Base-by-base conservation (phyloP, 2,888 invertebrate species). In the Thalpophila matura region DNA sequence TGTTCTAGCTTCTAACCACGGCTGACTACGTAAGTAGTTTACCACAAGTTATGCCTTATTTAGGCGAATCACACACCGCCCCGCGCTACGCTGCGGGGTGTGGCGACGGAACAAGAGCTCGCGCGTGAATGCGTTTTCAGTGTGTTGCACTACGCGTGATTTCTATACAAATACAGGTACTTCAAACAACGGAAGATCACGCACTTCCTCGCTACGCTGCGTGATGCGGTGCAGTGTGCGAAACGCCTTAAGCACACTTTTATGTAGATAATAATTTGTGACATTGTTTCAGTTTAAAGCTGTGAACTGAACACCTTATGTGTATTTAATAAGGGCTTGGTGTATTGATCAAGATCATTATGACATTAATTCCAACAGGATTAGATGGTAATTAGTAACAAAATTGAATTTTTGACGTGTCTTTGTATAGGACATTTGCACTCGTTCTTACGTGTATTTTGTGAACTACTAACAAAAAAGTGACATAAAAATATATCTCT, bases 401-500 rank as follows among this genome's bases (percentile, higher is more conserved):
- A 40, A 26, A 33, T 46, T 33, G 12, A n/a, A 29, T 47, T 27
- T 26, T 33, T 42, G 24, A 29, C 4, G 10, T 27, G 31, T 50
- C 6, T 43, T 49, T 14, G 2, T 22, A 7, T 18, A 62, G 29
- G 31, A 47, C 14, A 51, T 62, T 59, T 57, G 35, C 40, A 46
- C 35, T 40, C 20, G n/a, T 22, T 49, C 47, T 71, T 61, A 63
- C 20, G 35, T 43, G 43, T 78, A 60, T 18, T 64, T 57, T 55
- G 61, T 64, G 74, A 63, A 66, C 50, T 73, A 66, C 55, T 66
- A 80, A 74, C 79, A 79, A 73, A 80, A 75, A 62, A 56, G 50
- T 67, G 79, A 51, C 76, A 76, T 69, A 76, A 81, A 81, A 81
- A 79, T 79, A 79, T 69, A 81, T 72, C 56, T 66, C 55, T 77